Percentiles rank a stretch among this genome's conserved stretches.
Evolutionary conservation across 2,113 vertebrate species (phyloP).

Genomic region (Hypomesus transpacificus): DNA sequence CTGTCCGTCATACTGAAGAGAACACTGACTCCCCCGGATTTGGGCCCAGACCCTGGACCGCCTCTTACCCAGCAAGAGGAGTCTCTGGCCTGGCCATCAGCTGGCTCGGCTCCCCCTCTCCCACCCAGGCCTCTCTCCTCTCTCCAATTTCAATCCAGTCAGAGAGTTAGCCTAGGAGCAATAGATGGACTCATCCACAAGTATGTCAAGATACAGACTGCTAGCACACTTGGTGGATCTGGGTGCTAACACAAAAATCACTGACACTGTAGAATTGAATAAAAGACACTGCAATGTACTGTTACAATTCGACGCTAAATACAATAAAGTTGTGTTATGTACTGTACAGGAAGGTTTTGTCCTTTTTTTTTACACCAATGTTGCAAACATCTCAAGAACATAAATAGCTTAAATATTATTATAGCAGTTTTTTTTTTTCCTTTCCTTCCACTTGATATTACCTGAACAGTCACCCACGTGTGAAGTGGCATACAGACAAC

Average conservation of each 20-base stretch:
- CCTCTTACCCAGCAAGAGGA: slow-evolving; percentile 8
- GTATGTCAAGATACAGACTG: slow-evolving; percentile 74
- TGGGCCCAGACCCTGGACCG: slow-evolving; percentile 8
- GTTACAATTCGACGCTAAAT: no score
- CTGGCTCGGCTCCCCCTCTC: not conserved
- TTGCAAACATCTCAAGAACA: no score
- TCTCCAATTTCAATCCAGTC: slow-evolving; percentile 63
- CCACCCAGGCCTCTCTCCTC: slow-evolving; percentile 41
- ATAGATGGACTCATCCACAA: slow-evolving; percentile 84
- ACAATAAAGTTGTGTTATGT: no score
- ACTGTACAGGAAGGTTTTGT: no score
- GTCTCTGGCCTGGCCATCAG: not conserved
- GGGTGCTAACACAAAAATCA: not conserved
- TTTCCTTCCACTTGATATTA: no score
- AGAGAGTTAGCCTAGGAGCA: slow-evolving; percentile 81
- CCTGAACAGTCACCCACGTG: no score
- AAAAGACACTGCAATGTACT: no score
- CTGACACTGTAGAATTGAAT: no score
- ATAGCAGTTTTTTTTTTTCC: no score
- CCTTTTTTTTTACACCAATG: no score
- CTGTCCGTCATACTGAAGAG: slow-evolving; percentile 65
- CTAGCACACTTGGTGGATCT: not conserved
- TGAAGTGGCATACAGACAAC: no score
- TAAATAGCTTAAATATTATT: no score
- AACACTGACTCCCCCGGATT: slow-evolving; percentile 29